Evolutionary conservation across 2,113 vertebrate genomes (phyloP).

Genomic region (Aythya baeri): DNA sequence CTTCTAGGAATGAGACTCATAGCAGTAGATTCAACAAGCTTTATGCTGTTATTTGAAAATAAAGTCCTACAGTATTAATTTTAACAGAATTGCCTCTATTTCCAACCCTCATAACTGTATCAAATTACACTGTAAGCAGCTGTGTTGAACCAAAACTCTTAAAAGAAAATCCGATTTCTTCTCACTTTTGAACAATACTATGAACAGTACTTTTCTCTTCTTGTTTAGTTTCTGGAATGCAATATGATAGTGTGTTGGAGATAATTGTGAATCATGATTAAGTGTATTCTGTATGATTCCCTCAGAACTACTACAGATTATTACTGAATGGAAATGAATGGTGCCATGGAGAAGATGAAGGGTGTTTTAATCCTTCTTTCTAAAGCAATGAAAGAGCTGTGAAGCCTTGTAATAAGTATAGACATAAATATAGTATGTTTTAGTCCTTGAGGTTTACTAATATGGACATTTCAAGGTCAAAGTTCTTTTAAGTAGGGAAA

Average conservation of each 20-base stretch:
- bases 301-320: neutral
- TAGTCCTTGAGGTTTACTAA: neutral
- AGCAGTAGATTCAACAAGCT: neutral
- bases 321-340: neutral
- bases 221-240: neutral
- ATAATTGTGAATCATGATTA: neutral
- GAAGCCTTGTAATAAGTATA: neutral
- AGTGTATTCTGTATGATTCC: neutral
- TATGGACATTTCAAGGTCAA: neutral
- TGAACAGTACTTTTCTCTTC: neutral
- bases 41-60: neutral
- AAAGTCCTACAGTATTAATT: neutral
- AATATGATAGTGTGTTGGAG: neutral
- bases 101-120: neutral
- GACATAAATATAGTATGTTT: neutral
- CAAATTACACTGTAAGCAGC: neutral
- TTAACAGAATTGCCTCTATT: neutral
- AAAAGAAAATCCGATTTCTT: neutral
- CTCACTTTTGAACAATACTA: neutral
- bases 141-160: neutral
- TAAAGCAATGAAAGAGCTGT: neutral
- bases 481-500: neutral
- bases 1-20: neutral
- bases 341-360: neutral
- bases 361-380: neutral